Base-by-base conservation (phyloP, 2,888 invertebrate genomes). In the Biston stratarius region DNA sequence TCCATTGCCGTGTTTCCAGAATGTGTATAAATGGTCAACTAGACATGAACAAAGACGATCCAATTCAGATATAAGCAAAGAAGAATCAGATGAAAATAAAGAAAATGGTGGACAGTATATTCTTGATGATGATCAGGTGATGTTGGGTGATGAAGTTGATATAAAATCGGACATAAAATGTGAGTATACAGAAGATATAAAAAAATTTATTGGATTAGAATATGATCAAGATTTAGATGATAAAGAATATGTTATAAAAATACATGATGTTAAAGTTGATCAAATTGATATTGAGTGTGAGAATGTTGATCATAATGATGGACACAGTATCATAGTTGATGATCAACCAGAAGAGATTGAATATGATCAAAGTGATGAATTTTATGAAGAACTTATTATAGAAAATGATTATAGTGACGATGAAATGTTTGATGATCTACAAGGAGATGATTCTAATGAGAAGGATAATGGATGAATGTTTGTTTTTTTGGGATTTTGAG, bases 1-100 rank as follows among this genome's bases (percentile, higher is more conserved):
- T 34, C 63, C 63, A 0, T n/a, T 63, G 9, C 63, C 63, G 0
- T 33, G 36, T n/a, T 24, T 63, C 5, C 9, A 14, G 2, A 42
- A 48, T 42, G 11, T 63, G 7, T n/a, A 24, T 9, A 40, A 51
- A 10, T 63, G 63, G 63, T 44, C 51, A 0, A 1, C 44, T 0
- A 51, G 15, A 24, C 6, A 15, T 2, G 63, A 42, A 0, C 10
- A 6, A 12, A 53, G 9, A 10, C 1, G 7, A 52, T 2, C 36
- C n/a, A 0, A 52, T 8, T 6, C 7, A 52, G 51, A 52, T 2
- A n/a, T 36, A 36, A 52, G 7, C 9, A 36, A n/a, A 14, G n/a
- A 15, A 38, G 38, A 9, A 12, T 10, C 5, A 14, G 52, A 38
- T 33, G 12, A 49, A 6, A 15, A 55, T 49, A 42, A 49, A 49